These are phyloP conservation scores for Trididemnum clinides DNA, from an alignment of 23 tunicate genomes.

Conservation along the genomic window DNA sequence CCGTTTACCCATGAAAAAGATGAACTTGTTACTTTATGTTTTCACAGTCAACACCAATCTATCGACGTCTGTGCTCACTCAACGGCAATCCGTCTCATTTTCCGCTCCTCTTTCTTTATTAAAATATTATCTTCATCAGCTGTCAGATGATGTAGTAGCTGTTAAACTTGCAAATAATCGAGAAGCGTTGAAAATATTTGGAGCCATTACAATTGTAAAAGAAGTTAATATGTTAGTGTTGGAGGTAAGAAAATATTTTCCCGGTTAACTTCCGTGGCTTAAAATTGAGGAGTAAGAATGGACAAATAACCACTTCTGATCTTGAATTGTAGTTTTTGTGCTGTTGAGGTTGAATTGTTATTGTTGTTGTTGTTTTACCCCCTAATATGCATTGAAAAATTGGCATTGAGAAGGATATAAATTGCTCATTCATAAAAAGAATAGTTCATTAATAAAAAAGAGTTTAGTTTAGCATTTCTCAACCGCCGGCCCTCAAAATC, in stretches of 20 bases:
- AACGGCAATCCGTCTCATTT: conserved; percentile 82
- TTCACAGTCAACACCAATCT: conserved; percentile 79
- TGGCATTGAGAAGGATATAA: no score
- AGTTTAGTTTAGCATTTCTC: no score
- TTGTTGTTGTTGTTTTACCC: no score
- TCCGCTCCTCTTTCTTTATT: conserved; percentile 83
- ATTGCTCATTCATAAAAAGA: no score
- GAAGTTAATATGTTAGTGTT: conserved; percentile 74
- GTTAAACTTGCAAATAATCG: conserved; percentile 44
- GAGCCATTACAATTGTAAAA: conserved; percentile 78
- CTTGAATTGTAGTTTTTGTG: no score
- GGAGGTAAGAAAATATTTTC: conserved; percentile 64
- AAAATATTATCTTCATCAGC: conserved; percentile 87
- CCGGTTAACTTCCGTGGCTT: no score
- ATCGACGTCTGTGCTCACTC: conserved; percentile 71
- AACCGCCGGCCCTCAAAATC: no score
- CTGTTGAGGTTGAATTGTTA: no score
- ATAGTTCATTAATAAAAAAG: no score
- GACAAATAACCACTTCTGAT: no score
- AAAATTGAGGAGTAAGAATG: no score
- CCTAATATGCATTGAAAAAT: no score
- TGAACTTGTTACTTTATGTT: background rate
- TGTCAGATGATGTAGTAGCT: conserved; percentile 74
- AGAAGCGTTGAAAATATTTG: conserved; percentile 71
- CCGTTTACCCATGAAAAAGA: background rate